A percentile compares a stretch with the other conserved stretches of the same genome.
Conservation (phyloP, 2,797 vertebrate species). For the Arrhamphus sclerolepis region DNA sequence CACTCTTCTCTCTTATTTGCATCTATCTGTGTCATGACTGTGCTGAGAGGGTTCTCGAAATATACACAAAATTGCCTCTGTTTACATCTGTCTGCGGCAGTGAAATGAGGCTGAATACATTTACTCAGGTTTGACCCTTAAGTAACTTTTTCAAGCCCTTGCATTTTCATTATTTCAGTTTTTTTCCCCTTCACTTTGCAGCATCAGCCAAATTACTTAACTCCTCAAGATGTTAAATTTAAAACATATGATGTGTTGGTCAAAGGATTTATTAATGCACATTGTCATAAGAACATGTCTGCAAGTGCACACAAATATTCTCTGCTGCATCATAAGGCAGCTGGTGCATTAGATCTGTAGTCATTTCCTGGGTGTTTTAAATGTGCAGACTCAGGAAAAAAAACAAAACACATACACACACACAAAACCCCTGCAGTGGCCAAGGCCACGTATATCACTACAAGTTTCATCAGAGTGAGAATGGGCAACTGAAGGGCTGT, state of each 20-base stretch:
- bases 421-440: conserved; percentile 53
- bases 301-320: not conserved
- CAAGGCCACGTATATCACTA: conserved; percentile 62
- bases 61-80: not conserved
- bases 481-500: conserved; percentile 32
- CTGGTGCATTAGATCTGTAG: conserved; percentile 23
- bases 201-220: not conserved
- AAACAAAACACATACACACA: conserved; percentile 4
- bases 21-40: conserved; percentile 11
- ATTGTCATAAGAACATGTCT: conserved; percentile 5
- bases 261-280: not conserved
- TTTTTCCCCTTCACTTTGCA: not conserved
- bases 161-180: not conserved
- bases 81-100: not conserved
- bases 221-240: not conserved
- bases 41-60: conserved; percentile 7
- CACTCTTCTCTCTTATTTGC: conserved; percentile 29
- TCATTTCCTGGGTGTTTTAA: conserved; percentile 49
- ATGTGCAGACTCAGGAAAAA: conserved; percentile 59
- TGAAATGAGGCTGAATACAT: not conserved
- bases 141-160: not conserved
- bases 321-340: conserved; percentile 23
- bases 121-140: not conserved
- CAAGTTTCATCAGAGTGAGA: conserved; percentile 57
- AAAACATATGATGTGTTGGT: too few relatives aligned